Base-by-base conservation (phyloP, 2,113 vertebrate genomes). In the Mobula hypostoma region DNA sequence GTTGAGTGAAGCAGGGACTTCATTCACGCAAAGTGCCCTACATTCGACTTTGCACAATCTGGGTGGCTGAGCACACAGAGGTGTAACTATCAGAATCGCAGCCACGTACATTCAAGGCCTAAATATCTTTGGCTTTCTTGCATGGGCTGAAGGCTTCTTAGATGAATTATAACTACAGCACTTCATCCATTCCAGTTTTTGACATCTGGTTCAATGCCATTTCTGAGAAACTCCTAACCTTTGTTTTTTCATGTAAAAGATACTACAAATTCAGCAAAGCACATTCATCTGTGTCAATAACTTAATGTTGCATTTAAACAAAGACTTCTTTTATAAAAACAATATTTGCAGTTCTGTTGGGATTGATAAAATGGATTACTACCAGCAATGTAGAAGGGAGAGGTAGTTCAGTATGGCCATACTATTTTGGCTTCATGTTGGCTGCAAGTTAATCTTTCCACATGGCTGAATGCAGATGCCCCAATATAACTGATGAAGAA, bases 241-340 rank as follows among this genome's bases (percentile, higher is more conserved):
- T 77, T 77, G 7, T 29, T 77, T n/a, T 77, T 77, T n/a, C 29
- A 74, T 74, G 72, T 74, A 74, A 74, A 24, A 74, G 72, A 74
- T 74, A n/a, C 29, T 77, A 77, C 76, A 77, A 77, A 77, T 77
- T 77, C 76, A 77, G 76, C 29, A 77, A 77, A 77, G 76, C 76
- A 77, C 76, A 77, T 32, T 77, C 76, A 77, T 77, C 76, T 77
- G 76, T 77, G 76, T 77, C 76, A 77, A 77, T 77, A 77, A 77
- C n/a, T 77, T n/a, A 77, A 77, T 29, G n/a, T 77, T 77, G 76
- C 29, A 77, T 77, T 77, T n/a, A 77, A n/a, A 77, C 76, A 77
- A 29, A 77, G 29, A 77, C 29, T 77, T n/a, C 27, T n/a, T n/a
- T 77, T 77, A 77, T 77, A 8, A 77, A 77, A 77, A 77, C 76